A percentile compares a stretch with the other conserved stretches of the same genome.
These are phyloP conservation scores for Eupithecia vulgata DNA, from an alignment of 2,888 invertebrate genomes.

Conservation along the genomic window DNA sequence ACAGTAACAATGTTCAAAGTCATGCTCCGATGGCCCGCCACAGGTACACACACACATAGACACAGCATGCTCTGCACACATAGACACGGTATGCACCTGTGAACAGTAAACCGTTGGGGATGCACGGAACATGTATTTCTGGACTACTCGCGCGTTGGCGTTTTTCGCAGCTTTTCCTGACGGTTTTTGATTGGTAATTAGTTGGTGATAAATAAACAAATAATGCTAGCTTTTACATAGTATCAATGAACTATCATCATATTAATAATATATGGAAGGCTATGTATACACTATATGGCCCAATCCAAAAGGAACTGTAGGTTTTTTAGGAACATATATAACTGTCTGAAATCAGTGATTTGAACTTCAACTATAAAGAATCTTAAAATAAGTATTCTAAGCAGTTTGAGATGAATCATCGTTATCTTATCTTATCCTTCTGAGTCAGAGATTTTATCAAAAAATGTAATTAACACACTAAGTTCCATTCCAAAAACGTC, in stretches of 20 bases:
- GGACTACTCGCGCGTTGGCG: constrained; percentile 4
- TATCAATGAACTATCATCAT: not conserved
- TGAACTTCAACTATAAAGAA: too few relatives aligned
- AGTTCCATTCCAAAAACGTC: not conserved
- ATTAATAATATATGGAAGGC: too few relatives aligned
- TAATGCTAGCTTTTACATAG: not conserved
- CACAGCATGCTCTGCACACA: constrained; percentile 46
- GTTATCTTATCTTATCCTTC: not conserved
- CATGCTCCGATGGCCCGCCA: constrained; percentile 5
- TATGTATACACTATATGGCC: too few relatives aligned
- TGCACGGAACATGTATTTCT: not conserved
- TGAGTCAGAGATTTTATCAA: constrained; percentile 3
- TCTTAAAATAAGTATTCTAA: not conserved
- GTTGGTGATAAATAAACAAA: not conserved
- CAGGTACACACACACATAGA: constrained; percentile 24
- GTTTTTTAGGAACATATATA: too few relatives aligned
- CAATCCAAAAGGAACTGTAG: too few relatives aligned
- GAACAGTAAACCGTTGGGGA: constrained; percentile 24
- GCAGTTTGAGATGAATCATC: not conserved
- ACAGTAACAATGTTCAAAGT: not conserved
- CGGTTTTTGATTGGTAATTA: not conserved
- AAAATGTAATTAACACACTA: constrained; percentile 1
- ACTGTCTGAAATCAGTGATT: too few relatives aligned
- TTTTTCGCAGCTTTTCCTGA: not conserved
- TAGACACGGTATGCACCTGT: constrained; percentile 34